A percentile compares a stretch with the other conserved stretches of the same genome.
Evolutionary conservation across 2,888 invertebrate genomes (phyloP).

Genomic region (Tiphia femorata): DNA sequence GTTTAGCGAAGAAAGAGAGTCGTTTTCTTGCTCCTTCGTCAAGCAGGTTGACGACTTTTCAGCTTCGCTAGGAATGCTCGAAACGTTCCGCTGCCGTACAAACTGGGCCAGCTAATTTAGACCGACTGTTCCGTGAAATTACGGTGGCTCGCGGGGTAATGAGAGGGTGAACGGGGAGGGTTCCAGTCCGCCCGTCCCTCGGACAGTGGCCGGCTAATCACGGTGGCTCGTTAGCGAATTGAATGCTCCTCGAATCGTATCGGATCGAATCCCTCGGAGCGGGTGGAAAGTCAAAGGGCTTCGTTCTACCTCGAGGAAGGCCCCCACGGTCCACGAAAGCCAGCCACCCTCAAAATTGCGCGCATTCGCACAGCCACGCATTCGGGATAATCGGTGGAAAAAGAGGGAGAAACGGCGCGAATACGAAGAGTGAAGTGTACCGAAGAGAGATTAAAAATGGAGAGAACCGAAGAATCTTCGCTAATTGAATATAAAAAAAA

Average conservation of each 20-base stretch:
- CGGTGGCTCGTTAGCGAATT: conserved; percentile 63
- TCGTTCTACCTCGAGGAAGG: conserved; percentile 25
- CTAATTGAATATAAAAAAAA: too few relatives aligned
- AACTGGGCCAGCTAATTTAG: conserved; percentile 56
- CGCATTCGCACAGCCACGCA: too few relatives aligned
- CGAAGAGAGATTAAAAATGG: too few relatives aligned
- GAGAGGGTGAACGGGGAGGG: conserved; percentile 58
- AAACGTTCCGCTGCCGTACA: conserved; percentile 42
- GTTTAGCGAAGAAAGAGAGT: neutral
- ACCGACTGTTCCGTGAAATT: conserved; percentile 63
- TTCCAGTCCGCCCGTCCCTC: conserved; percentile 58
- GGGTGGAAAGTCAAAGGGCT: conserved; percentile 39
- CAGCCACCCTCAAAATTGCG: too few relatives aligned
- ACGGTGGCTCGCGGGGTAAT: conserved; percentile 55
- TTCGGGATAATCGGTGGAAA: too few relatives aligned
- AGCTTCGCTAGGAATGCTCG: conserved; percentile 37
- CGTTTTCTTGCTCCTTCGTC: neutral
- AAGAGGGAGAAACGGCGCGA: too few relatives aligned
- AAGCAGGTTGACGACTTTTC: conserved; percentile 40
- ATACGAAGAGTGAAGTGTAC: too few relatives aligned
- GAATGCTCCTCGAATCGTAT: conserved; percentile 49
- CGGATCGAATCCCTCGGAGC: conserved; percentile 38
- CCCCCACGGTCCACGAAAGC: conserved; percentile 8
- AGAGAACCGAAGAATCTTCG: too few relatives aligned
- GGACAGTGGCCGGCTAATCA: conserved; percentile 58